Conservation (phyloP, 2,888 invertebrate species). For the Thera britannica region DNA sequence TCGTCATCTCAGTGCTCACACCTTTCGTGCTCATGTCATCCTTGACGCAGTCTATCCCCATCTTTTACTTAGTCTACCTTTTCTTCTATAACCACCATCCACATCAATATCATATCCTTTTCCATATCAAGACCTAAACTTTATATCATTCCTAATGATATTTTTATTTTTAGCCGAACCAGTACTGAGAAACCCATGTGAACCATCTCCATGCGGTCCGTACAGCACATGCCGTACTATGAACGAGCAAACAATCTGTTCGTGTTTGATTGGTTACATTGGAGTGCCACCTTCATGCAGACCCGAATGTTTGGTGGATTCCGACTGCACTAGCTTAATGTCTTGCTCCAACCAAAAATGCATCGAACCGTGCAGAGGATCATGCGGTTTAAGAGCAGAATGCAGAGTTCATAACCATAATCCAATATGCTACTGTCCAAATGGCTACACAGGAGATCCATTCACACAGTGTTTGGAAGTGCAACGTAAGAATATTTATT, state of each 20-base stretch:
- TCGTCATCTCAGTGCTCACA: too few species aligned
- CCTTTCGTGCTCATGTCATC: too few species aligned
- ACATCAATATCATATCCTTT: too few species aligned
- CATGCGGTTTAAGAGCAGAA: slow-evolving; percentile 90
- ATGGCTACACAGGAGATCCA: slow-evolving; percentile 91
- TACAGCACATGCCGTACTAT: slow-evolving; percentile 88
- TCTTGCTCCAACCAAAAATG: slow-evolving; percentile 93
- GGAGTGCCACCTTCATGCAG: slow-evolving; percentile 91
- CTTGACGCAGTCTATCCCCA: too few species aligned
- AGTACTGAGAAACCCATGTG: slow-evolving; percentile 82
- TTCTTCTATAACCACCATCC: too few species aligned
- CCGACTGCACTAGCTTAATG: slow-evolving; percentile 90
- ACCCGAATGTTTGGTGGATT: slow-evolving; percentile 93
- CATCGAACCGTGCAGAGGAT: slow-evolving; percentile 91
- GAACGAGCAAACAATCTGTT: slow-evolving; percentile 87
- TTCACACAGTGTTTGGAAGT: slow-evolving; percentile 86
- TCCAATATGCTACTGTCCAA: slow-evolving; percentile 93
- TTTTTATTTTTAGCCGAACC: slow-evolving; percentile 52
- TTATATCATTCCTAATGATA: not conserved
- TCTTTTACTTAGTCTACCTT: too few species aligned
- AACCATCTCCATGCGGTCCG: slow-evolving; percentile 91
- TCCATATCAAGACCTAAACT: not conserved
- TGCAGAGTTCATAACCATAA: slow-evolving; percentile 93
- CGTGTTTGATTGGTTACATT: slow-evolving; percentile 90
- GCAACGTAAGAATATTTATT: slow-evolving; percentile 55